Base-by-base conservation (phyloP, 2,888 invertebrate genomes). In the Dioctria rufipes region DNA sequence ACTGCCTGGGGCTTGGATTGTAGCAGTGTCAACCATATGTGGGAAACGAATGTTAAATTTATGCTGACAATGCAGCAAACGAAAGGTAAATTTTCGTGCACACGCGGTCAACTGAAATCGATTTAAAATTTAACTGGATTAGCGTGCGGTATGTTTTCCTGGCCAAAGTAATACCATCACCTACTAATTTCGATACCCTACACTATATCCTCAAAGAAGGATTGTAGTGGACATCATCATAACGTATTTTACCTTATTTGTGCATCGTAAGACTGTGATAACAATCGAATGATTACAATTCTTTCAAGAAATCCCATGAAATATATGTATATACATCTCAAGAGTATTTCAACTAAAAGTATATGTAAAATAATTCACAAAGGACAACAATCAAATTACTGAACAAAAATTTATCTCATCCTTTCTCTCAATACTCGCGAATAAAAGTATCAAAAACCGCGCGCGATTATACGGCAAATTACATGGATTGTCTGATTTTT, bases 351-450 rank as follows among this genome's bases (percentile, higher is more conserved):
- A 42, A 60, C 43, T 25, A 60, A 25, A 43, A 6, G 2, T 5
- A 8, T 46, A 61, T 60, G 43, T 75, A 75, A 25, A 75, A 75
- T 75, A 75, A 75, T 75, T 75, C 61, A 75, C 75, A 8, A 61
- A 25, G 25, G 25, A 25, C 43, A 51, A 75, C 60, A 75, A 75
- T 75, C 75, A 60, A 75, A 75, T 75, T 75, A 75, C 46, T 75
- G 75, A 61, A 75, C 60, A 61, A 75, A 75, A 25, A 25, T 25
- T 75, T 75, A 75, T 75, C 25, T 25, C 60, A 60, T 60, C 65
- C 65, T 25, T 11, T 25, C 5, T 25, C 37, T 25, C 5, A 60
- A 43, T 25, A 25, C 25, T 25, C 61, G 61, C 75, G 61, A 58
- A 75, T 40, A 60, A 75, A 61, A n/a, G 71, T 51, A 9, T 11